These are phyloP conservation scores for Agrotis clavis DNA, from an alignment of 2,888 invertebrate species.

Conservation along the genomic window DNA sequence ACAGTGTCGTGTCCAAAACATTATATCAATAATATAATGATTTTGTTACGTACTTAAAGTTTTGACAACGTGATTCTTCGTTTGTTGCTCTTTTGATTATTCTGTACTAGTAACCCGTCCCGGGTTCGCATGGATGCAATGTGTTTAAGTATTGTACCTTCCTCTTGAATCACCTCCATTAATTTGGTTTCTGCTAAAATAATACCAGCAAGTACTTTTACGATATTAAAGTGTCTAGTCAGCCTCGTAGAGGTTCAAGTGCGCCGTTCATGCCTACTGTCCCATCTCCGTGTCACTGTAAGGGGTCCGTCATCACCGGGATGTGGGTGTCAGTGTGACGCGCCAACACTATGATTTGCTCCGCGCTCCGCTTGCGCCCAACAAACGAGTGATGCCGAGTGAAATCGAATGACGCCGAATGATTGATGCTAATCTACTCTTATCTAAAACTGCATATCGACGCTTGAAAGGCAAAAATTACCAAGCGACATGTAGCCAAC, in stretches of 20 bases:
- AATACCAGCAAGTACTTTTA: not conserved
- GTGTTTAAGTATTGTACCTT: too few relatives aligned
- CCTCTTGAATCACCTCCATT: too few relatives aligned
- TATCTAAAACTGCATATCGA: conserved; percentile 80
- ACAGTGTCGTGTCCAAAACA: not conserved
- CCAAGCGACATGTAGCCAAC: too few relatives aligned
- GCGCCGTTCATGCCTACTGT: conserved; percentile 45
- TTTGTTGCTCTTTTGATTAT: too few relatives aligned
- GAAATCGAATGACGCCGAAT: conserved; percentile 79
- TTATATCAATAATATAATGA: not conserved
- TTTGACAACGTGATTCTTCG: too few relatives aligned
- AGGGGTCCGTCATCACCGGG: conserved; percentile 67
- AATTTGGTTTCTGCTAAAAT: too few relatives aligned
- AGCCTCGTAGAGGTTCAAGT: conserved; percentile 8
- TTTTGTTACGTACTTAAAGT: too few relatives aligned
- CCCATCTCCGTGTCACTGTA: conserved; percentile 19
- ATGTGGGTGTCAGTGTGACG: conserved; percentile 87
- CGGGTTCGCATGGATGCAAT: too few relatives aligned
- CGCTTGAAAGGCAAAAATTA: too few relatives aligned
- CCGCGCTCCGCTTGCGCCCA: conserved; percentile 86
- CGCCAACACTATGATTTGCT: conserved; percentile 88
- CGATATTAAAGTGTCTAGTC: not conserved
- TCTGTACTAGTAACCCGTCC: too few relatives aligned
- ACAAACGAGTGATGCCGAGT: conserved; percentile 86
- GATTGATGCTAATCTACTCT: conserved; percentile 81